phyloP scores from a whole-genome alignment of 2,113 vertebrate species.

The Speoplatyrhinus poulsoni region DNA sequence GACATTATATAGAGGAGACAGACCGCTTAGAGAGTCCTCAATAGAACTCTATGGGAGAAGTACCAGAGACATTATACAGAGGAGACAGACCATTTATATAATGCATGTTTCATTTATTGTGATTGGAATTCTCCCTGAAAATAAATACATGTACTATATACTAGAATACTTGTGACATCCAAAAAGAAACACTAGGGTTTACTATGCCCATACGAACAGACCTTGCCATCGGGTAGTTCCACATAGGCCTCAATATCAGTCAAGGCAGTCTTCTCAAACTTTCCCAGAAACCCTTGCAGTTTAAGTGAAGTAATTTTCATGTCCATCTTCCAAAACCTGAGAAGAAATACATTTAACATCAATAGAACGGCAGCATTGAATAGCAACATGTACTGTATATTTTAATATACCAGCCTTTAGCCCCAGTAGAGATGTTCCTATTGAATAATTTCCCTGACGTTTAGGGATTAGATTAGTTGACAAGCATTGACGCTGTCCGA shows the following conservation, averaged over 20 bases:
- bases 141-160: not conserved
- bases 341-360: conserved; percentile 2
- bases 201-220: conserved; percentile 34
- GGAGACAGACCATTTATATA: no score
- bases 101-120: no score
- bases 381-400: not conserved
- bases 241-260: conserved; percentile 87
- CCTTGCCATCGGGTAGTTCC: conserved; percentile 93
- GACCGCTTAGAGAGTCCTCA: no score
- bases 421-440: no score
- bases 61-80: no score
- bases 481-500: no score
- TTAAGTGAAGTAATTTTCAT: conserved; percentile 89
- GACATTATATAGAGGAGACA: no score
- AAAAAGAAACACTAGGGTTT: no score
- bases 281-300: conserved; percentile 86
- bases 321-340: conserved; percentile 93
- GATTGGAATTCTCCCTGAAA: no score
- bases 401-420: not conserved
- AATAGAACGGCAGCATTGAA: not conserved
- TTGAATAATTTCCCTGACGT: no score
- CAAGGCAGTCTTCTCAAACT: conserved; percentile 87
- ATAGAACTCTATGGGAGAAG: no score
- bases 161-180: not conserved
- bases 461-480: no score